A percentile compares a stretch with the other conserved stretches of the same genome.
Conservation (phyloP, 2,113 vertebrate species). For the Misgurnus mizolepis region DNA sequence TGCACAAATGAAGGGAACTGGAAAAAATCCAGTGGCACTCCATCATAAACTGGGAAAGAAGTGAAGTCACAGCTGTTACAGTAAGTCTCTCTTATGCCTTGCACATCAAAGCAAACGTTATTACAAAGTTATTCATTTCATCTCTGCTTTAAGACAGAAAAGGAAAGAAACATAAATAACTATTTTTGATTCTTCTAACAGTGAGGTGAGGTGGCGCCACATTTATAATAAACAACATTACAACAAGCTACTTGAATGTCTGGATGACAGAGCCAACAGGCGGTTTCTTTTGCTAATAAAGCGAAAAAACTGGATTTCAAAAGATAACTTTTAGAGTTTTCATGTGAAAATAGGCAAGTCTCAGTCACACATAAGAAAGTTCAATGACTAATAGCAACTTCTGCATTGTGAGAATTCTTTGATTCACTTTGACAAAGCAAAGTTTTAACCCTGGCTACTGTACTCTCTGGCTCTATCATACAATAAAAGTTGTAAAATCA, state of each 20-base stretch:
- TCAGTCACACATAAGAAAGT: neutral
- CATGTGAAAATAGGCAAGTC: neutral
- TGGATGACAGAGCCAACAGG: constrained; percentile 23
- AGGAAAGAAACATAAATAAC: constrained; percentile 43
- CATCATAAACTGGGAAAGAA: neutral
- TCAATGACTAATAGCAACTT: neutral
- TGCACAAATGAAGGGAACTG: neutral
- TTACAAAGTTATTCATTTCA: constrained; percentile 65
- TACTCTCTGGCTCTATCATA: neutral
- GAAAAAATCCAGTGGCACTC: neutral
- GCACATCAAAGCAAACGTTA: constrained; percentile 57
- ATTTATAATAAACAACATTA: constrained; percentile 61
- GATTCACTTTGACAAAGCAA: constrained; percentile 8
- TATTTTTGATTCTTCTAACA: constrained; percentile 47
- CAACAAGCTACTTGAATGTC: constrained; percentile 62
- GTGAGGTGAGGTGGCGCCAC: constrained; percentile 53
- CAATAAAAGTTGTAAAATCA: neutral
- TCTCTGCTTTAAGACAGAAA: constrained; percentile 63
- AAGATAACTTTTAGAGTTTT: neutral
- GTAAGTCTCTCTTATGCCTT: constrained; percentile 9
- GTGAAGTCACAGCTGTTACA: constrained; percentile 12
- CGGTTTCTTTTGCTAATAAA: constrained; percentile 22
- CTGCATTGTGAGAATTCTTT: neutral
- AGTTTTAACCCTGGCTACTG: neutral
- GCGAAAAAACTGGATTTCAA: neutral